phyloP scores from a whole-genome alignment of 2,113 vertebrate species.

The Cariama cristata region DNA sequence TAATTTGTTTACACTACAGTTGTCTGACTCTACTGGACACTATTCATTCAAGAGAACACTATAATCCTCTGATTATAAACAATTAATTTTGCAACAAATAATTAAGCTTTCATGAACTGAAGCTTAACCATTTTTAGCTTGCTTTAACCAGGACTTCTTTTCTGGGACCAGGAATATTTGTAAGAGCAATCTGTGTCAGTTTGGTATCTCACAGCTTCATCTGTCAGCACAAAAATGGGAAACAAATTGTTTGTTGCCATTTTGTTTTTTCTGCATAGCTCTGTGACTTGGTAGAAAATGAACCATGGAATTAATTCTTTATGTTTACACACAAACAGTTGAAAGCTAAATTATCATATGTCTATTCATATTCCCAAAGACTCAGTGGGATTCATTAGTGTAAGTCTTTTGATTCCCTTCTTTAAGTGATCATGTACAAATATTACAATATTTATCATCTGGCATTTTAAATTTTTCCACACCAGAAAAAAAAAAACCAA shows the following conservation, averaged over 20 bases:
- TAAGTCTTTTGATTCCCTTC: not conserved
- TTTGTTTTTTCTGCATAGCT: not conserved
- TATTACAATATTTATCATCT: not conserved
- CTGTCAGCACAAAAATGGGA: not conserved
- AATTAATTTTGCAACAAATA: not conserved
- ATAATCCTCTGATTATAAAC: not conserved
- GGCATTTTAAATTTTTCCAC: not conserved
- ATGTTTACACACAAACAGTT: not conserved
- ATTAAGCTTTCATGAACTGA: not conserved
- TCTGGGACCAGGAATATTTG: not conserved
- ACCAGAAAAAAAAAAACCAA: not conserved
- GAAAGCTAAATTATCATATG: not conserved
- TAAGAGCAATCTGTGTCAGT: not conserved
- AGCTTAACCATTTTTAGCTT: not conserved
- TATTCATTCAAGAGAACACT: not conserved
- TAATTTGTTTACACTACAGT: not conserved
- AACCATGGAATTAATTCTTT: not conserved
- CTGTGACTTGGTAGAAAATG: not conserved
- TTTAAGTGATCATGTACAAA: not conserved
- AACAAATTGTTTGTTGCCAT: not conserved
- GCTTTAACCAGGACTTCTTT: not conserved
- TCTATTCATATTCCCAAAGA: not conserved
- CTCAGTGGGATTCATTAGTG: not conserved
- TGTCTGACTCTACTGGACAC: not conserved
- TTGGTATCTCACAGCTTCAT: not conserved